Base-by-base conservation (phyloP, 2,888 invertebrate genomes). In the Gisinianus flammeolus region DNA sequence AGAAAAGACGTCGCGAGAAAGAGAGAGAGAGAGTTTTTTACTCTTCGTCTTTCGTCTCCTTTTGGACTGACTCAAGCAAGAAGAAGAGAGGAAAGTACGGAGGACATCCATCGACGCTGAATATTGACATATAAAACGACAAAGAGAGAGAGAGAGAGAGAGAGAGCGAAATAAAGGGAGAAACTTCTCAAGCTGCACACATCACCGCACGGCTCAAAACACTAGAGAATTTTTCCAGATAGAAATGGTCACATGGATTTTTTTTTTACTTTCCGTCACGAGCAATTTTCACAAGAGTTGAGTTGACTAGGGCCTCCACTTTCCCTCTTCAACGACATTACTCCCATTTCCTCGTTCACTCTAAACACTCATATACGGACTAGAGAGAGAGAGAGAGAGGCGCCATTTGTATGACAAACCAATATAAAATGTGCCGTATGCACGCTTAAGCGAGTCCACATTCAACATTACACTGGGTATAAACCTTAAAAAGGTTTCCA, bases 141-240 rank as follows among this genome's bases (percentile, higher is more conserved):
- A 54, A n/a, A 19, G 54, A 54, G 44, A 44, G 44, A n/a, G n/a
- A n/a, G n/a, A n/a, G n/a, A n/a, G n/a, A n/a, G n/a, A n/a, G n/a
- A n/a, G n/a, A n/a, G n/a, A 44, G 44, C 6, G 16, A 44, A 44
- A 54, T n/a, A 54, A 54, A 54, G 8, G 16, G 16, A 54, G 16
- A 54, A 54, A 54, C 16, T n/a, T 54, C n/a, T 54, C 54, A 54
- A 54, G 54, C n/a, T n/a, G n/a, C n/a, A n/a, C n/a, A n/a, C n/a
- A n/a, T n/a, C n/a, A n/a, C n/a, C n/a, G n/a, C n/a, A n/a, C n/a
- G n/a, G n/a, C n/a, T n/a, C n/a, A n/a, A n/a, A n/a, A n/a, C n/a
- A n/a, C n/a, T n/a, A n/a, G n/a, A n/a, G n/a, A n/a, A n/a, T n/a
- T n/a, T n/a, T n/a, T n/a, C n/a, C n/a, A n/a, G n/a, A n/a, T n/a